A percentile compares a stretch with the other conserved stretches of the same genome.
Evolutionary conservation across 2,113 vertebrate genomes (phyloP).

Genomic region (Chloropsis hardwickii): DNA sequence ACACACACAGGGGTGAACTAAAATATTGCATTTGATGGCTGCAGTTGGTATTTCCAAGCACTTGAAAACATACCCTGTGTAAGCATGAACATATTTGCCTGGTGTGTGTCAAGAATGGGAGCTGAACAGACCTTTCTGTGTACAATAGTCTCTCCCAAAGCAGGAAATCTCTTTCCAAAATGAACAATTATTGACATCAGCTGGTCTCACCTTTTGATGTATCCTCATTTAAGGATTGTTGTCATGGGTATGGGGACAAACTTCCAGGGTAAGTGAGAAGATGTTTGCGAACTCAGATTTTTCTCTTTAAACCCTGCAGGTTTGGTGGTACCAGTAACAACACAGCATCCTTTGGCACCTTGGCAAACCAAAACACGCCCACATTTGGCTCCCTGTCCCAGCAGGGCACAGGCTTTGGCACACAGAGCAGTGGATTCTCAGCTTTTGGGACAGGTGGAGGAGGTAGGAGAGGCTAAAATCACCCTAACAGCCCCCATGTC

Average conservation of each 20-base stretch:
- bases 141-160: not conserved
- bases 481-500: not conserved
- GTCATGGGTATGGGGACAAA: not conserved
- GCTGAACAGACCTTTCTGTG: not conserved
- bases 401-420: conserved; percentile 80
- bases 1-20: not conserved
- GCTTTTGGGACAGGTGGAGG: conserved; percentile 81
- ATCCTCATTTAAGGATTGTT: not conserved
- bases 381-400: conserved; percentile 87
- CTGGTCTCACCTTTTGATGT: not conserved
- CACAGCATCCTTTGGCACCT: conserved; percentile 80
- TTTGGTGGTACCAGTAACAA: conserved; percentile 83
- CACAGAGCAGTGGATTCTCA: conserved; percentile 80
- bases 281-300: not conserved
- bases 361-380: conserved; percentile 82
- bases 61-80: not conserved
- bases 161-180: not conserved
- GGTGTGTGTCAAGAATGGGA: not conserved
- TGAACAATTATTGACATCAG: not conserved
- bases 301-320: conserved; percentile 64
- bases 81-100: not conserved
- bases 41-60: not conserved
- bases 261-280: not conserved
- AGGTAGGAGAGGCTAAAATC: conserved; percentile 64
- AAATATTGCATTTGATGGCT: not conserved